Base-by-base conservation (phyloP, 2,888 invertebrate genomes). In the Platerodrilus igneus region DNA sequence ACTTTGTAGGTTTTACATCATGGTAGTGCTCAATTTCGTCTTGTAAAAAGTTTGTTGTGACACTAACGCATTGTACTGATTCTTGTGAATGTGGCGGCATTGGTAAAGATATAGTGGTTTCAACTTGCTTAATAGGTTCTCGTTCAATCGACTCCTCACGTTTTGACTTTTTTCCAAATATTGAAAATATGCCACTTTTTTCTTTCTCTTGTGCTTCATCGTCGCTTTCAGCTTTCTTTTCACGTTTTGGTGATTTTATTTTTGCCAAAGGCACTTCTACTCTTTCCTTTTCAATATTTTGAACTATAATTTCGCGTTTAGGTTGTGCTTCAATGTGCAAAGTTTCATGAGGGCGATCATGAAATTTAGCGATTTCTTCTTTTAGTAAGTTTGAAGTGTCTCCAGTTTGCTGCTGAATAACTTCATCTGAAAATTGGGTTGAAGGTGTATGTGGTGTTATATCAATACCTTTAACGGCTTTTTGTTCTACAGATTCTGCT, bases 1-100 rank as follows among this genome's bases (percentile, higher is more conserved):
- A 7, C 19, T n/a, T n/a, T 11, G 37, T 19, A 26, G 54, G 51
- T 34, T 49, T 51, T 10, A 57, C 60, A 45, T 63, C 64, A 32
- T 64, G 56, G 33, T 57, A 61, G 21, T 52, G 46, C 27, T 54
- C 47, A 29, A 60, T 43, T 58, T 64, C 64, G 25, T 52, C 50
- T 34, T 48, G 48, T 27, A 61, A 37, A 37, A 61, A 60, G 30
- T 54, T 48, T 3, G 51, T 45, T 1, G 58, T 52, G 14, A 57
- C 54, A n/a, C 54, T 57, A 55, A 62, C 61, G 17, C 55, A 38
- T 46, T 51, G 45, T 15, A 59, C 41, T 6, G 51, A 51, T 22
- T 53, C 46, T 28, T 58, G 49, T 1, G 31, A 19, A 3, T 21
- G n/a, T 9, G 7, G 9, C 13, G 10, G 21, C 8, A 9, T 20